Evolutionary conservation across 2,888 invertebrate species (phyloP).

Genomic region (Aphodius sticticus): DNA sequence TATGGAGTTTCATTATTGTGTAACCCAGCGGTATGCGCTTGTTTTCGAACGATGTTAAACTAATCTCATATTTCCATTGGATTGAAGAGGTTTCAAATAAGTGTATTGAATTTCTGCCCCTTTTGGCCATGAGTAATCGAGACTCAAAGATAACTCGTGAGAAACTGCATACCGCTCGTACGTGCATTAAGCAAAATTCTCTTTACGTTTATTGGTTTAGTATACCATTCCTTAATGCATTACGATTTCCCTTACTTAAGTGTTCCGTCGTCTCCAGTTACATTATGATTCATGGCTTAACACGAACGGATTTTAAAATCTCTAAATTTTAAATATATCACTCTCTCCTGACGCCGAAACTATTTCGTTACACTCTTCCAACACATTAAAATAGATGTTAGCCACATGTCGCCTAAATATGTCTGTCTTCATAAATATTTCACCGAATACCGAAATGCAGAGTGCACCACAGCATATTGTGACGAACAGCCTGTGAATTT

Average conservation of each 20-base stretch:
- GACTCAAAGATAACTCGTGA: slow-evolving; percentile 11
- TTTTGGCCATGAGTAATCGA: slow-evolving; percentile 11
- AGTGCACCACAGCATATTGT: background rate
- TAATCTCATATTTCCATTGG: too few relatives aligned
- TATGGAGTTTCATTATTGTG: too few relatives aligned
- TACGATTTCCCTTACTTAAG: slow-evolving; percentile 20
- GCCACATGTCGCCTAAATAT: background rate
- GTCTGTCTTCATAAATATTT: background rate
- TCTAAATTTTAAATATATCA: background rate
- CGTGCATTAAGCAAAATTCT: background rate
- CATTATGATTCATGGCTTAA: slow-evolving; percentile 18
- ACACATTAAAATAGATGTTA: background rate
- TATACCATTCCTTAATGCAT: slow-evolving; percentile 22
- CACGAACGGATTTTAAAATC: slow-evolving; percentile 5
- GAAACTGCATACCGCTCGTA: slow-evolving; percentile 5
- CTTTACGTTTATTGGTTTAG: slow-evolving; percentile 13
- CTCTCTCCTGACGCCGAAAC: background rate
- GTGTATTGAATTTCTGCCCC: slow-evolving; percentile 11
- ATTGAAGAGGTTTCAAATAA: background rate
- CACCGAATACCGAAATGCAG: background rate
- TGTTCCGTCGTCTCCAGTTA: slow-evolving; percentile 1
- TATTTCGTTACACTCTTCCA: background rate
- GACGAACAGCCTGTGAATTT: background rate
- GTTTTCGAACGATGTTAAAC: too few relatives aligned
- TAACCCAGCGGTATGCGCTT: too few relatives aligned